These are phyloP conservation scores for Phainopepla nitens DNA, from an alignment of 2,113 vertebrate species.

Conservation along the genomic window DNA sequence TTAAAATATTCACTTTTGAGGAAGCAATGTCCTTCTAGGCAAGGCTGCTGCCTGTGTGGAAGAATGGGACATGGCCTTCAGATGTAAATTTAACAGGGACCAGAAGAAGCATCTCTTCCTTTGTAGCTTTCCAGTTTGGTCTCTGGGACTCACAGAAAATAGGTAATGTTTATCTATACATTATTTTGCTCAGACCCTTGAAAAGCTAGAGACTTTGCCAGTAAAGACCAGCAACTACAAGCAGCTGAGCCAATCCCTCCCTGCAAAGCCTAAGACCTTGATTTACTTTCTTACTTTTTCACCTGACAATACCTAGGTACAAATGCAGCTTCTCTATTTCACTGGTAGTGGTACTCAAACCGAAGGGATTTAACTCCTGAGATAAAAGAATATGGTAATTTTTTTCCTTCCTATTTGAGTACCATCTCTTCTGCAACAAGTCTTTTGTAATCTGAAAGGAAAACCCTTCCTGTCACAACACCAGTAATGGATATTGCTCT, in stretches of 20 bases:
- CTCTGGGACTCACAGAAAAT: not conserved
- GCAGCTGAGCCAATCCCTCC: not conserved
- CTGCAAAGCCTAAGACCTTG: not conserved
- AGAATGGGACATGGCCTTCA: not conserved
- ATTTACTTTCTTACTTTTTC: not conserved
- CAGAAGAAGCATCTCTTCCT: not conserved
- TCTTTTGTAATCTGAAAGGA: conserved; percentile 42
- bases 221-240: not conserved
- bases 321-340: not conserved
- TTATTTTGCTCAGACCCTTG: not conserved
- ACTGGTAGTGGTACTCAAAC: not conserved
- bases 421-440: conserved; percentile 17
- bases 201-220: not conserved
- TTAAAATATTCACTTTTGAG: not conserved
- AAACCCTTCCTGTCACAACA: conserved; percentile 54
- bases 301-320: not conserved
- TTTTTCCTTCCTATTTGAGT: not conserved
- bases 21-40: not conserved
- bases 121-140: not conserved
- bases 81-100: not conserved
- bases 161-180: not conserved
- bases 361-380: not conserved
- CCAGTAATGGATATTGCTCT: conserved; percentile 54
- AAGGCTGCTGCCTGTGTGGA: not conserved
- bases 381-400: not conserved